Conservation (phyloP, 1,140 invertebrate species). For the Caenorhabditis tropicalis region DNA sequence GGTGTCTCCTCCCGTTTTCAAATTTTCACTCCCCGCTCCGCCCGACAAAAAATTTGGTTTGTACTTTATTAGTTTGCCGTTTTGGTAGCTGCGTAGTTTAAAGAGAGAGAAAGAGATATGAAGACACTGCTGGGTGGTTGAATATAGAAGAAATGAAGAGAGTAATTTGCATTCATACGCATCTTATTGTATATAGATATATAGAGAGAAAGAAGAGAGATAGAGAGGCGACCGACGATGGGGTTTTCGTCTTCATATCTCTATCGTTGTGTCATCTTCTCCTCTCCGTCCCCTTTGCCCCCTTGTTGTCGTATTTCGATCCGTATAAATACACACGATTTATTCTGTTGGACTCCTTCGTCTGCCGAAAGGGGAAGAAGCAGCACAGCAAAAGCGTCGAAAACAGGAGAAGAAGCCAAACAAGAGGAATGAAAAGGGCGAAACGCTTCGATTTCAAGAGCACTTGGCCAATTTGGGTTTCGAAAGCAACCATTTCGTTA, state of each 20-base stretch:
- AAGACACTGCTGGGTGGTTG: neutral
- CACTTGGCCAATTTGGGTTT: neutral
- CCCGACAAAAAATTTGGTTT: neutral
- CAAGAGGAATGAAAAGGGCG: too few relatives aligned
- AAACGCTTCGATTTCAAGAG: neutral
- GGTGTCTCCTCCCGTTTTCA: neutral
- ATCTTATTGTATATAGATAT: constrained; percentile 39
- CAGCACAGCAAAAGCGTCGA: neutral
- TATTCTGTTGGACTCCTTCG: neutral
- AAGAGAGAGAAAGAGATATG: neutral
- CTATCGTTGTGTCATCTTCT: neutral
- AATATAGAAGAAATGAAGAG: neutral
- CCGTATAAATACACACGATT: neutral
- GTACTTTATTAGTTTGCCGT: constrained; percentile 37
- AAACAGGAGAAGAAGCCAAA: too few relatives aligned
- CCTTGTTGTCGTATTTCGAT: constrained; percentile 32
- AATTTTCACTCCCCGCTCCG: neutral
- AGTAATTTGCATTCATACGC: constrained; percentile 44
- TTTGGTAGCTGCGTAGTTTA: neutral
- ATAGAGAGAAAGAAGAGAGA: neutral
- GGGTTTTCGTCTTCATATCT: neutral
- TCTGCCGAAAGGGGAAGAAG: neutral
- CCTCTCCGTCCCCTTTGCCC: neutral
- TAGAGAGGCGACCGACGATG: neutral
- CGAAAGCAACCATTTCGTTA: too few relatives aligned